A percentile compares a stretch with the other conserved stretches of the same genome.
phyloP scores from a whole-genome alignment of 1,140 invertebrate species.

The Magallana ariakensis region DNA sequence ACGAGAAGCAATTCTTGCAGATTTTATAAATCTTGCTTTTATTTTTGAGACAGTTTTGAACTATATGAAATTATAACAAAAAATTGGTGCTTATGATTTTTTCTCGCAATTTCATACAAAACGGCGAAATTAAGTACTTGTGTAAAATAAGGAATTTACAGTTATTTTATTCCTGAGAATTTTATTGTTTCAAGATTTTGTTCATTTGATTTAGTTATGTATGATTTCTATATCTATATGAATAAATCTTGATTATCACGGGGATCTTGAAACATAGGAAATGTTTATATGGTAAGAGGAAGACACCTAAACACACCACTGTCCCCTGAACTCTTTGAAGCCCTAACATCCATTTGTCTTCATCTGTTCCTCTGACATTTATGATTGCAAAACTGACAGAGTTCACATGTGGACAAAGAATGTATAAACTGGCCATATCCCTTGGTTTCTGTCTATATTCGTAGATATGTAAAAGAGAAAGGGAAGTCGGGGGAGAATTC shows the following conservation, averaged over 20 bases:
- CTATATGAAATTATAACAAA: too few relatives aligned
- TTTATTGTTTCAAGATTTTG: not conserved
- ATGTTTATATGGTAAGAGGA: not conserved
- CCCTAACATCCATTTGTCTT: not conserved
- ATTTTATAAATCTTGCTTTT: not conserved
- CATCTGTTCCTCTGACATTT: conserved; percentile 30
- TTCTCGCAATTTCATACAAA: too few relatives aligned
- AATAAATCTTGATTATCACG: not conserved
- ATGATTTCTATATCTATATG: not conserved
- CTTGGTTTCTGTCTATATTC: too few relatives aligned
- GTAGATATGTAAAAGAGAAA: too few relatives aligned
- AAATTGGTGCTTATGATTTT: too few relatives aligned
- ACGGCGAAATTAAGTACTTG: too few relatives aligned
- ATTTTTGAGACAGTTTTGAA: too few relatives aligned
- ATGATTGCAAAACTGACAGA: conserved; percentile 5
- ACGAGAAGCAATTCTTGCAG: too few relatives aligned
- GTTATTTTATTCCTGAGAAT: too few relatives aligned
- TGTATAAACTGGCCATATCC: not conserved
- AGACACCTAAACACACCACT: not conserved
- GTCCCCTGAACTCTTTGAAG: not conserved
- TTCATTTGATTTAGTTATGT: not conserved
- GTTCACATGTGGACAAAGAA: not conserved
- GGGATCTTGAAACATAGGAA: not conserved
- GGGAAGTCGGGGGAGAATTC: too few relatives aligned
- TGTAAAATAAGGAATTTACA: too few relatives aligned